Base-by-base conservation (phyloP, 2,888 invertebrate species). In the Drosophila gaucha region DNA sequence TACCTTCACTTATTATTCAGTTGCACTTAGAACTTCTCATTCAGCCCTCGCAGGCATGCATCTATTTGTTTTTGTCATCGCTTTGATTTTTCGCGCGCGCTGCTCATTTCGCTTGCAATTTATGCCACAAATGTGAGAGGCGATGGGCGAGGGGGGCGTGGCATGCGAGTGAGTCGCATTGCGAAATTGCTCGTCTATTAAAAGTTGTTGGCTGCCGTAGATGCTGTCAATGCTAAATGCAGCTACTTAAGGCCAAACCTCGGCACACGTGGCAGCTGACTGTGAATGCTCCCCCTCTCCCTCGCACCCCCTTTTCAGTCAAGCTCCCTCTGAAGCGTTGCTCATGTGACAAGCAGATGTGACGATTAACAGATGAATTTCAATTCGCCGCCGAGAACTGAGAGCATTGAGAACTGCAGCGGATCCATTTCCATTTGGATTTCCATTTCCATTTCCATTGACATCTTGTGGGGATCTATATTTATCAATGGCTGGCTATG, bases 331-430 rank as follows among this genome's bases (percentile, higher is more conserved):
- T 46, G 46, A 36, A 35, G 36, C 51, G 39, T 9, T 60, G 59
- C 47, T 80, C 88, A 86, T 86, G 85, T 84, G 88, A 88, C 84
- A 88, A 80, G 54, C 84, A 85, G 87, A 85, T 85, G 84, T 80
- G 84, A 72, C 80, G 84, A 86, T 88, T 78, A 88, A 86, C 87
- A 86, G 85, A 86, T 88, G 86, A 73, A 64, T 86, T 86, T 83
- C 80, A 76, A 79, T 83, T 77, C 59, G 56, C 64, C 58, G 62
- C 30, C n/a, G 30, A 30, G 44, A 30, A 2, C 26, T 30, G 44
- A 36, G 36, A 30, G 20, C 18, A 41, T 22, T 30, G 46, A 30
- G 39, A 39, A 39, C 36, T 35, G 20, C 43, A 30, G 41, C 54
- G 62, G 50, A 31, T 50, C n/a, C 63, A 62, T 35, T 55, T 39